Conservation (phyloP, 2,113 vertebrate genomes). For the Isurus oxyrinchus region DNA sequence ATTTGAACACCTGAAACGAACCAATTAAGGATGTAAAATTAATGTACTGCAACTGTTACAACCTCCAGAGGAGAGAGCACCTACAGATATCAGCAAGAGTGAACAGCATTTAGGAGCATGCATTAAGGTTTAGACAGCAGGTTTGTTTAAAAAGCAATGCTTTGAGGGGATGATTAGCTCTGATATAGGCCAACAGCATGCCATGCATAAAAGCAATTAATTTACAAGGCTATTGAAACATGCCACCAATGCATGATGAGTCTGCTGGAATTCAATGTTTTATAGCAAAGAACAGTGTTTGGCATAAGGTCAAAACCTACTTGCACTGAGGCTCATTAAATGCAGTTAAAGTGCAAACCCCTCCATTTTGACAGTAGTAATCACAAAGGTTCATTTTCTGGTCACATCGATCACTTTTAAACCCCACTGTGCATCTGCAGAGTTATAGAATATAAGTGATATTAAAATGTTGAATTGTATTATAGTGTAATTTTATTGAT, state of each 20-base stretch:
- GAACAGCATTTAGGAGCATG: slow-evolving; percentile 35
- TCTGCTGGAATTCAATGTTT: slow-evolving; percentile 51
- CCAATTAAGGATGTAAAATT: slow-evolving; percentile 49
- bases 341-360: slow-evolving; percentile 98
- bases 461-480: slow-evolving; percentile 59
- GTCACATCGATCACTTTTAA: slow-evolving; percentile 99
- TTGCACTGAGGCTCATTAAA: slow-evolving; percentile 99
- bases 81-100: slow-evolving; percentile 23
- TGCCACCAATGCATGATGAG: slow-evolving; percentile 55
- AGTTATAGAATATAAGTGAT: slow-evolving; percentile 81
- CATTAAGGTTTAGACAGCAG: slow-evolving; percentile 37
- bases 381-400: slow-evolving; percentile 99
- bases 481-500: neutral
- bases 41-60: slow-evolving; percentile 43
- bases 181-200: slow-evolving; percentile 31
- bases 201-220: slow-evolving; percentile 34
- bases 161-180: slow-evolving; percentile 11
- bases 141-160: neutral
- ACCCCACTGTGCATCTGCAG: slow-evolving; percentile 99
- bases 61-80: slow-evolving; percentile 39
- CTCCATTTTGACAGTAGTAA: slow-evolving; percentile 99
- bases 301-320: slow-evolving; percentile 91
- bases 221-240: slow-evolving; percentile 39
- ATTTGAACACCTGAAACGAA: slow-evolving; percentile 82
- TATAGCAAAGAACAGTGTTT: slow-evolving; percentile 58